Evolutionary conservation across 2,113 vertebrate genomes (phyloP), one percentile per base, ranked within the genome.

Genomic region (Balaeniceps rex): DNA sequence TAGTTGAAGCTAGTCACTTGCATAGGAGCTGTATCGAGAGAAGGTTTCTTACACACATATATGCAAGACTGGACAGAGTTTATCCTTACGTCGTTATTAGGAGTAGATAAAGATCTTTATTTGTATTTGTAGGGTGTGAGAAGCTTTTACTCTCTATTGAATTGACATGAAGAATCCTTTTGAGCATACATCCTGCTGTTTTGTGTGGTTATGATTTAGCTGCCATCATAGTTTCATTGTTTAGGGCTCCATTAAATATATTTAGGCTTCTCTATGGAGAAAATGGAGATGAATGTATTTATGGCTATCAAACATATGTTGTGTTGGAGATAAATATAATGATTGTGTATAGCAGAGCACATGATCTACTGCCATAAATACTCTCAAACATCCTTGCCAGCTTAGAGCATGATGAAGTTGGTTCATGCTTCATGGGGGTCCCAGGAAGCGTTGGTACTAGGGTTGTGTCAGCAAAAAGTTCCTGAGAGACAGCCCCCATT

Each of bases 91-190:
- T 65, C 70, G 51, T 94, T 95, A 84, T 83, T 94, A 88, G 89
- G 87, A 97, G 78, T 64, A 89, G 78, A 94, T 94, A 55, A 91
- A 90, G 49, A 86, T 94, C 78, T 94, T 78, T 89, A 80, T 95
- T 97, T 94, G 83, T 83, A 54, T 94, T 96, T 94, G 71, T 83
- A 80, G 84, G 82, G 49, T 91, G 63, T 86, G 78, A 95, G 89
- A 93, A 86, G 66, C 47, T 90, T 95, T 91, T 93, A 24, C 46
- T 94, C 60, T 92, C 16, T 51, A 17, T 57, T 66, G 46, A 82
- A 52, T 71, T 95, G 89, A 81, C 78, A 83, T 47, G 74, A 93
- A 83, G 91, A 95, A 88, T 86, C 75, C 63, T 95, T 89, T 63
- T 90, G 89, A 95, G 58, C 60, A 61, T 69, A 80, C 29, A 72